Evolutionary conservation across 2,888 invertebrate species (phyloP), one percentile per base, ranked within the genome.

Genomic region (Exephanes ischioxanthus): DNA sequence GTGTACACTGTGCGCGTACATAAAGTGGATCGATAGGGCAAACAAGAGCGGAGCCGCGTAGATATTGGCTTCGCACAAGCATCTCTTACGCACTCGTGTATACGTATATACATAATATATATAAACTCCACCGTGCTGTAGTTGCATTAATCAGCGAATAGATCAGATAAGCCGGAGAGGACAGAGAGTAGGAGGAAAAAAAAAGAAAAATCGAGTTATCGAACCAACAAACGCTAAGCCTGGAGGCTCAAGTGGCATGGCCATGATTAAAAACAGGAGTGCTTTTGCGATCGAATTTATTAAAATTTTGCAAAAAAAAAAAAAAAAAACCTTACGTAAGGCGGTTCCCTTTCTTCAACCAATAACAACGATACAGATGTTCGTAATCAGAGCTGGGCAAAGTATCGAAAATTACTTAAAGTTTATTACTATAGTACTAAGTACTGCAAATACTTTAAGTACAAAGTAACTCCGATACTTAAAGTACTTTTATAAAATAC

Each of bases 21-120:
- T 70, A 75, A 55, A 53, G 63, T 66, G 70, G 73, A 82, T 82
- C 82, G 78, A 85, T 85, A 82, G 73, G 53, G 77, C 78, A 85
- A 85, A 85, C 70, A 78, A 78, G 45, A 73, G 72, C 53, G 30
- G 45, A 67, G 33, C 63, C 66, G 16, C 71, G 70, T 80, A 58
- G 66, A 77, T 68, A 53, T 67, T 67, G 80, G 55, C 76, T 51
- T 71, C 80, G 66, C 67, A 84, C 55, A 70, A 70, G 41, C 66
- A 80, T 45, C 75, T 58, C 67, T 68, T 55, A 37, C 22, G 63
- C 37, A 30, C 45, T 51, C 80, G 14, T 61, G 30, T 61, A 16
- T 26, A 61, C 26, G 30, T 14, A 61, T 61, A 61, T 61, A 61
- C 6, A 61, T 16, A 33, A 61, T 30, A 9, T 63, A 63, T 30